Evolutionary conservation across 1,140 invertebrate genomes (phyloP).

Genomic region (Rhyacophila brunnea): DNA sequence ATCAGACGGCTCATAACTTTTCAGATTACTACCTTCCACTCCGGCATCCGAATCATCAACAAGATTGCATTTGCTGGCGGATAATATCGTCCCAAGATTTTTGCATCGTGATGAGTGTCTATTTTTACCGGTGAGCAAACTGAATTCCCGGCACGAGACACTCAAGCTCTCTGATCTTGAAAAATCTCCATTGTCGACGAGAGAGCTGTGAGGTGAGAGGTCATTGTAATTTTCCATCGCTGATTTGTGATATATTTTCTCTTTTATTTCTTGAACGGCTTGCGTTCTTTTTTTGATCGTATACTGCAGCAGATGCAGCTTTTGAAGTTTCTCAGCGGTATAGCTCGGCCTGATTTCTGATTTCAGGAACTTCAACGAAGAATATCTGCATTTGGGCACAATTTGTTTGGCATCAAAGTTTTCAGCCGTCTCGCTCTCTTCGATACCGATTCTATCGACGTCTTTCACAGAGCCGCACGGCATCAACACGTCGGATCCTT

Average conservation of each 20-base stretch:
- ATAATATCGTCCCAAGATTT: slow-evolving; percentile 25
- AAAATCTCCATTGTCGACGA: slow-evolving; percentile 28
- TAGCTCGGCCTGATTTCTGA: slow-evolving; percentile 72
- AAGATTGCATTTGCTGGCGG: slow-evolving; percentile 6
- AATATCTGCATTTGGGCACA: slow-evolving; percentile 21
- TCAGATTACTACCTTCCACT: neutral
- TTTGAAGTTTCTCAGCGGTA: slow-evolving; percentile 67
- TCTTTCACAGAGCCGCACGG: slow-evolving; percentile 36
- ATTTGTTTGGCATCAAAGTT: slow-evolving; percentile 40
- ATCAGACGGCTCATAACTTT: neutral
- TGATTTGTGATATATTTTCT: slow-evolving; percentile 50
- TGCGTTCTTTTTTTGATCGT: slow-evolving; percentile 51
- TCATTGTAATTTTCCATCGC: slow-evolving; percentile 41
- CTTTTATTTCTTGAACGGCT: slow-evolving; percentile 50
- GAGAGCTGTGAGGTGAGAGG: slow-evolving; percentile 25
- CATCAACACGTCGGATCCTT: slow-evolving; percentile 40
- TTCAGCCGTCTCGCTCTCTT: slow-evolving; percentile 53
- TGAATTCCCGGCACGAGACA: slow-evolving; percentile 30
- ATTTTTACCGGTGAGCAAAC: slow-evolving; percentile 23
- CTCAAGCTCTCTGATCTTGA: slow-evolving; percentile 29
- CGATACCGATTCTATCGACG: slow-evolving; percentile 44
- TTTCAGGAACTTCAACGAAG: slow-evolving; percentile 47
- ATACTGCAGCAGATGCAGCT: slow-evolving; percentile 50
- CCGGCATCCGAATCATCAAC: neutral
- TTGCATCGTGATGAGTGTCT: slow-evolving; percentile 18